phyloP scores from a whole-genome alignment of 2,113 vertebrate species.

The Cygnus buccinator region DNA sequence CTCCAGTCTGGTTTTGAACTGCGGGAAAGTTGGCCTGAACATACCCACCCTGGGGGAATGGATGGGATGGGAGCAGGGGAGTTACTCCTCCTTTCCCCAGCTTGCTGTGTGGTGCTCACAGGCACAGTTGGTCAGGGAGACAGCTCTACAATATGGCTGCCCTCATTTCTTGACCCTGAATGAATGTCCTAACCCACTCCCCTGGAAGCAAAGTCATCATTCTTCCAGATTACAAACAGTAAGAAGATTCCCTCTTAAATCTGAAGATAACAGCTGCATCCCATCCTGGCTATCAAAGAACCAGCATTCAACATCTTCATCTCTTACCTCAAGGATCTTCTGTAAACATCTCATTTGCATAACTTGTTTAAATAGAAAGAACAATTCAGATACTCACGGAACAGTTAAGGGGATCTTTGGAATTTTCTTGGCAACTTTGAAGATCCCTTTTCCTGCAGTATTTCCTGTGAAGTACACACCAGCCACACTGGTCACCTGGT shows the following conservation, averaged over 20 bases:
- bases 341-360: not conserved
- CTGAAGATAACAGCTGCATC: not conserved
- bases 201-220: not conserved
- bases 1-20: not conserved
- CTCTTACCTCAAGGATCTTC: not conserved
- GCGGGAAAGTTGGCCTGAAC: not conserved
- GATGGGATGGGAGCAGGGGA: no score
- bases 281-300: not conserved
- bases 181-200: not conserved
- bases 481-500: slow-evolving; percentile 85
- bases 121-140: not conserved
- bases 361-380: not conserved
- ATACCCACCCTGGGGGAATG: not conserved
- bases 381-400: slow-evolving; percentile 78
- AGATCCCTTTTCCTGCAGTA: slow-evolving; percentile 59
- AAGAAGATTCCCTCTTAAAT: not conserved
- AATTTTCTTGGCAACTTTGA: slow-evolving; percentile 82
- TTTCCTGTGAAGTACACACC: slow-evolving; percentile 88
- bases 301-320: not conserved
- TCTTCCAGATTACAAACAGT: not conserved
- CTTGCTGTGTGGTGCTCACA: not conserved
- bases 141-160: not conserved
- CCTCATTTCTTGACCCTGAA: not conserved
- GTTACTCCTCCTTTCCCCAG: not conserved
- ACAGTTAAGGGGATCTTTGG: slow-evolving; percentile 82